A percentile compares a stretch with the other conserved stretches of the same genome.
phyloP scores from a whole-genome alignment of 2,888 invertebrate species.

The Acanthopleura granulata region DNA sequence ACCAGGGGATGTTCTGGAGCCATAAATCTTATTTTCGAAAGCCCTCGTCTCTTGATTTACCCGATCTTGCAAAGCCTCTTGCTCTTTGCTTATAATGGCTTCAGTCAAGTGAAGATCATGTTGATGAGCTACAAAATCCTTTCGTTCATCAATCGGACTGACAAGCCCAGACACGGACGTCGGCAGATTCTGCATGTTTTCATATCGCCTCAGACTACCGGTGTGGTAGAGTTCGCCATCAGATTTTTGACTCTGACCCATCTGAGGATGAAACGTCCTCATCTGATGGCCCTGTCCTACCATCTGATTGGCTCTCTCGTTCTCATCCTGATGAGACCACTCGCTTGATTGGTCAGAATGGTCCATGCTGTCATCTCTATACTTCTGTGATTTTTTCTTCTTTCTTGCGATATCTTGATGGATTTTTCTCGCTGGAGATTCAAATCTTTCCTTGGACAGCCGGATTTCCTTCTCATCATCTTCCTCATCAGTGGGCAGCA shows the following conservation, averaged over 20 bases:
- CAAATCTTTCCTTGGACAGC: conserved; percentile 31
- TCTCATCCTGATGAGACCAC: conserved; percentile 25
- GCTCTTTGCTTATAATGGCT: neutral
- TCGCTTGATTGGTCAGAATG: conserved; percentile 37
- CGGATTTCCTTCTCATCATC: neutral
- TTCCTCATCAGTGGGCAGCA: neutral
- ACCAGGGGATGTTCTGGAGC: neutral
- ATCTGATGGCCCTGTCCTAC: neutral
- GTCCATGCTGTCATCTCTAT: conserved; percentile 30
- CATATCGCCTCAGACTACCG: neutral
- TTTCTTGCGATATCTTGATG: conserved; percentile 38
- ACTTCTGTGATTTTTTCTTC: conserved; percentile 22
- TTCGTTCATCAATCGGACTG: conserved; percentile 12
- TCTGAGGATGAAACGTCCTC: conserved; percentile 8
- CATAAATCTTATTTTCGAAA: neutral
- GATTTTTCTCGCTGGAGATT: conserved; percentile 36
- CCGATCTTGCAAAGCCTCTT: neutral
- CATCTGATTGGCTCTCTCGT: conserved; percentile 34
- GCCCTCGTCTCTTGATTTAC: neutral
- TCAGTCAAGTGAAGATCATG: neutral
- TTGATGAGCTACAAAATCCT: neutral
- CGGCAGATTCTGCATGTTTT: conserved; percentile 9
- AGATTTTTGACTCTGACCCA: conserved; percentile 1
- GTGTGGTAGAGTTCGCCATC: conserved; percentile 10
- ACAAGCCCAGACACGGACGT: neutral